Percentiles rank a stretch among this genome's conserved stretches.
Conservation (phyloP, 2,113 vertebrate genomes). For the Myodes glareolus region DNA sequence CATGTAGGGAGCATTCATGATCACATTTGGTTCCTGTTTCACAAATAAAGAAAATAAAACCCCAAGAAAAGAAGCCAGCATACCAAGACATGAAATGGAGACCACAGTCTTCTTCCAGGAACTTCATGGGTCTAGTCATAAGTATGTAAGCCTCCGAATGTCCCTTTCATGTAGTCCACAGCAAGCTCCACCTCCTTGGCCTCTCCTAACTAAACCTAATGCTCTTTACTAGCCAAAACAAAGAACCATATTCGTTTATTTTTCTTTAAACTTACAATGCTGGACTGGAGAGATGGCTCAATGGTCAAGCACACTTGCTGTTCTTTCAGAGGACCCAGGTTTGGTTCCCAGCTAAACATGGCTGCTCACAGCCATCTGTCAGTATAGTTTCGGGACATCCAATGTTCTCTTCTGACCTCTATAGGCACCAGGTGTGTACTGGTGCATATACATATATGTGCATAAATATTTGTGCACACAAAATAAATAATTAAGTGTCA, state of each 20-base stretch:
- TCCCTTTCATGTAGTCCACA: background rate
- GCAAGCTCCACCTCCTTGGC: background rate
- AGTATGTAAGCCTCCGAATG: background rate
- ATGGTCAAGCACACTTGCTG: background rate
- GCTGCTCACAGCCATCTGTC: background rate
- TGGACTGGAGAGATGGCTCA: background rate
- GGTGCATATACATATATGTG: background rate
- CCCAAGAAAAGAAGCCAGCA: background rate
- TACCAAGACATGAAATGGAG: background rate
- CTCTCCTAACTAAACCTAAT: background rate
- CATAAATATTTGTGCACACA: background rate
- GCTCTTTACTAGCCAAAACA: background rate
- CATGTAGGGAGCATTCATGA: too few species aligned
- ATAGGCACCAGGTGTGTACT: background rate
- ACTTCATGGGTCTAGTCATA: background rate
- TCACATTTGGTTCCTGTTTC: background rate
- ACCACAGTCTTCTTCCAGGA: background rate
- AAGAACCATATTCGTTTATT: background rate
- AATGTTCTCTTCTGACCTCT: background rate
- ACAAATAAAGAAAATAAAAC: background rate
- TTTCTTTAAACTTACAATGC: background rate
- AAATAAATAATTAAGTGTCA: background rate
- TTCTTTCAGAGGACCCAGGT: background rate
- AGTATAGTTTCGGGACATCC: too few species aligned
- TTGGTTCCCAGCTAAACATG: background rate